Conservation (phyloP, 1,140 invertebrate species). For the Pogonognathellus flavescens region DNA sequence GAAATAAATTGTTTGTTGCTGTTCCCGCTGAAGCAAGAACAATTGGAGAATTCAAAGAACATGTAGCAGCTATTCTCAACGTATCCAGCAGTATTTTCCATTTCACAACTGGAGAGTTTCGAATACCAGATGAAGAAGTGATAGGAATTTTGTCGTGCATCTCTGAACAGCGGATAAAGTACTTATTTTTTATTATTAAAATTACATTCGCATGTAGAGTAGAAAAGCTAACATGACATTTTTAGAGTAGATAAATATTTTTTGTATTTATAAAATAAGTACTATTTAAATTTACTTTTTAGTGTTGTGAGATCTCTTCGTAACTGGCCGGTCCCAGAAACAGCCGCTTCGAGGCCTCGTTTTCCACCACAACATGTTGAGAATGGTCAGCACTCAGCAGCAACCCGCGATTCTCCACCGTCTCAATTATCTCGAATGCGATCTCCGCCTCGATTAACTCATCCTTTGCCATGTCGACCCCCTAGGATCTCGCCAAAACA, state of each 20-base stretch:
- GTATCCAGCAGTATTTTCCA: conserved; percentile 52
- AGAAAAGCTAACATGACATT: no score
- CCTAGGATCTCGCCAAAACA: conserved; percentile 38
- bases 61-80: conserved; percentile 51
- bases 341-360: not conserved
- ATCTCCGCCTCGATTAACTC: conserved; percentile 45
- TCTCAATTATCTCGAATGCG: conserved; percentile 9
- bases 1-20: conserved; percentile 56
- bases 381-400: not conserved
- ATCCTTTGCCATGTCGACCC: conserved; percentile 44
- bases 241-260: no score
- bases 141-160: conserved; percentile 45
- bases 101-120: conserved; percentile 51
- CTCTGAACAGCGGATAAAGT: conserved; percentile 33
- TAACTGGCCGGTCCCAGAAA: conserved; percentile 2
- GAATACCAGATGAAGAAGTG: conserved; percentile 58
- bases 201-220: no score
- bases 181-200: conserved; percentile 14
- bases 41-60: conserved; percentile 50
- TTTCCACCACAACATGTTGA: not conserved
- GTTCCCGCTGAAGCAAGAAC: conserved; percentile 26
- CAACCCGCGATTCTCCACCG: conserved; percentile 9
- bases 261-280: no score
- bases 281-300: no score
- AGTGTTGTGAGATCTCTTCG: conserved; percentile 41